Percentiles rank a stretch among this genome's conserved stretches.
phyloP scores from a whole-genome alignment of 2,888 invertebrate genomes.

The Linnaemya tessellans region DNA sequence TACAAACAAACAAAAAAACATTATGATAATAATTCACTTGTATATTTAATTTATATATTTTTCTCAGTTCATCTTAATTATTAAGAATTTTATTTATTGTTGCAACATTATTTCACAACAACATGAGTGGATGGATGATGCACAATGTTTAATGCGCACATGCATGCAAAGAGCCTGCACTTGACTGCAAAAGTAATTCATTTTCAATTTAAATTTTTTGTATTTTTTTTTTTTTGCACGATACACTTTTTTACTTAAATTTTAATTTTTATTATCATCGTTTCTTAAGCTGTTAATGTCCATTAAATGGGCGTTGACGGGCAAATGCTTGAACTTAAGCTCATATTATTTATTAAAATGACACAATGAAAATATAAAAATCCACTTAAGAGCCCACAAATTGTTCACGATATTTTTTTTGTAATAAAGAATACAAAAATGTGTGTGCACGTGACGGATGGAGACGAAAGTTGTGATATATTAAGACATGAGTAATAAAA shows the following conservation, averaged over 20 bases:
- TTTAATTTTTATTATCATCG: slow-evolving; percentile 47
- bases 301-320: slow-evolving; percentile 71
- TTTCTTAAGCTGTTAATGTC: slow-evolving; percentile 60
- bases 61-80: slow-evolving; percentile 51
- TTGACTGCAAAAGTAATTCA: slow-evolving; percentile 44
- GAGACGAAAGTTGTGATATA: neutral
- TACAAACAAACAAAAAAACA: too few species aligned
- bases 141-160: neutral
- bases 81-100: slow-evolving; percentile 39
- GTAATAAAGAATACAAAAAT: neutral
- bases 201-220: slow-evolving; percentile 25
- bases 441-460: neutral
- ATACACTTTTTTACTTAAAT: slow-evolving; percentile 1
- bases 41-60: slow-evolving; percentile 15
- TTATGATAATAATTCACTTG: slow-evolving; percentile 25
- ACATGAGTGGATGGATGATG: slow-evolving; percentile 8
- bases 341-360: slow-evolving; percentile 52
- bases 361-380: slow-evolving; percentile 7
- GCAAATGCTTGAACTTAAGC: slow-evolving; percentile 56
- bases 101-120: slow-evolving; percentile 24
- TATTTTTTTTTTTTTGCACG: neutral
- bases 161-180: neutral
- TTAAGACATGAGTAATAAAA: neutral
- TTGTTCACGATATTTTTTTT: neutral
- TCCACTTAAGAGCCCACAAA: slow-evolving; percentile 46